phyloP scores from a whole-genome alignment of 2,113 vertebrate species.

The Corythornis madagascariensis region DNA sequence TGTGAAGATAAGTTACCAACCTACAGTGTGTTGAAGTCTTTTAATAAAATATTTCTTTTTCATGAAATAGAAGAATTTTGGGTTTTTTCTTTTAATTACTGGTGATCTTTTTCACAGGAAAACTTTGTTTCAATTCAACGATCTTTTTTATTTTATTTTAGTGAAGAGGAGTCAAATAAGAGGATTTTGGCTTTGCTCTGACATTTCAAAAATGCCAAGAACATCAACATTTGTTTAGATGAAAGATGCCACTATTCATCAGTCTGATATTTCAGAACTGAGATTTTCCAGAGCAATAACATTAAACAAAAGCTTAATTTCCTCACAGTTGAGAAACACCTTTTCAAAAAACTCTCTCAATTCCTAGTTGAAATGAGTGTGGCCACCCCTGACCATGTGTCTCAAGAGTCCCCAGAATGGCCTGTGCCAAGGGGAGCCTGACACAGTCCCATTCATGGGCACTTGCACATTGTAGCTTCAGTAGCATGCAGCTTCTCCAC shows the following conservation, averaged over 20 bases:
- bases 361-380: not conserved
- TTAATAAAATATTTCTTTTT: not conserved
- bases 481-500: accelerated
- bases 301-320: not conserved
- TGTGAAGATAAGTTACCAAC: not conserved
- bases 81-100: not conserved
- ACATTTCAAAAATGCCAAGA: constrained; percentile 68
- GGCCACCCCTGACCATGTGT: not conserved
- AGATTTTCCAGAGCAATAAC: constrained; percentile 18
- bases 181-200: constrained; percentile 35
- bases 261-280: not conserved
- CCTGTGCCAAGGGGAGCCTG: not conserved
- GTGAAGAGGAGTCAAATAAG: not conserved
- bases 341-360: not conserved
- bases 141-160: not conserved
- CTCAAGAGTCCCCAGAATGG: not conserved
- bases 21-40: not conserved
- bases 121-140: constrained; percentile 21
- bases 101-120: constrained; percentile 40
- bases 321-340: not conserved
- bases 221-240: constrained; percentile 61
- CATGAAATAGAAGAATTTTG: not conserved
- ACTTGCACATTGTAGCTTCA: not conserved
- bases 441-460: not conserved
- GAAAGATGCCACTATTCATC: constrained; percentile 47